Conservation (phyloP, 2,113 vertebrate genomes). For the Sorex araneus region DNA sequence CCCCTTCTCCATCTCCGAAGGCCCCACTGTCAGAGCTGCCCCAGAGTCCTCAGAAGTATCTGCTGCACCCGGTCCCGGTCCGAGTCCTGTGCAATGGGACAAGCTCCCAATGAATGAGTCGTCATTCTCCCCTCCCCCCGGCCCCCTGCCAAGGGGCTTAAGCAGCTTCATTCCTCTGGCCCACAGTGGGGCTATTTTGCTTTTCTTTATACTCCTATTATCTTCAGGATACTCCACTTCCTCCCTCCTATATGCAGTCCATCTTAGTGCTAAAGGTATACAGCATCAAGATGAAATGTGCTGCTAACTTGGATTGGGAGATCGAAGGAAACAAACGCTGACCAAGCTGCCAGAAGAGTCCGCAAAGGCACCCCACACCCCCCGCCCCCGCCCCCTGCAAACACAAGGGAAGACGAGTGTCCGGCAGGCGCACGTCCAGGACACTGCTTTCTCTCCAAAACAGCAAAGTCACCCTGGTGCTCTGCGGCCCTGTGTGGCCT, state of each 20-base stretch:
- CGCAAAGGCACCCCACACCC: background rate
- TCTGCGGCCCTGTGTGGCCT: too few species aligned
- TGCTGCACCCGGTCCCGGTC: too few species aligned
- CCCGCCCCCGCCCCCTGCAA: background rate
- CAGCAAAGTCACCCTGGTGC: background rate
- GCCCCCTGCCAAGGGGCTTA: background rate
- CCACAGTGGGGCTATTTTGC: background rate
- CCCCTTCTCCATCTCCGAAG: background rate
- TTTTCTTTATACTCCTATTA: background rate
- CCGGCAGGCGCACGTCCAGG: background rate
- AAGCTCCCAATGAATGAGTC: background rate
- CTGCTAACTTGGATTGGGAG: background rate
- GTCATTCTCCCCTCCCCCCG: background rate
- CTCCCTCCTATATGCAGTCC: background rate
- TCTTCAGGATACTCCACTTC: constrained; percentile 25
- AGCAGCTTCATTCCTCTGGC: background rate
- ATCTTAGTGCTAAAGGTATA: constrained; percentile 13
- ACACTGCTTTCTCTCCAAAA: background rate
- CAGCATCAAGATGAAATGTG: background rate
- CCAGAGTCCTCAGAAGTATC: too few species aligned
- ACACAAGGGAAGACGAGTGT: background rate
- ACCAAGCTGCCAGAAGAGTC: background rate
- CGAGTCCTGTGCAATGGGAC: background rate
- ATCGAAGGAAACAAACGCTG: constrained; percentile 11
- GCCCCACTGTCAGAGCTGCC: too few species aligned